Conservation (phyloP, 2,888 invertebrate genomes). For the Sesia bembeciformis region DNA sequence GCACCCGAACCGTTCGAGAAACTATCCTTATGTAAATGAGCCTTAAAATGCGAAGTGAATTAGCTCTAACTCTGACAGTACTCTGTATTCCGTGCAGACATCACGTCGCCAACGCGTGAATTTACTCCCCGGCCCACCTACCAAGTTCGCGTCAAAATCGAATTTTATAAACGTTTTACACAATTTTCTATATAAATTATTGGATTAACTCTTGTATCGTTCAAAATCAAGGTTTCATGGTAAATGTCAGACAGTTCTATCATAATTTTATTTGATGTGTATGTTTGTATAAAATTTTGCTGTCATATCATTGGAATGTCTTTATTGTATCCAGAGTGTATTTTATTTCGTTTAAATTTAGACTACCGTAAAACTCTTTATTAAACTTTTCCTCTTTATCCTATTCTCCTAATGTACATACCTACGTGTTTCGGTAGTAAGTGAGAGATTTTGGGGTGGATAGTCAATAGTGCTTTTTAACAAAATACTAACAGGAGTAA, state of each 20-base stretch:
- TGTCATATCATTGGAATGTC: too few species aligned
- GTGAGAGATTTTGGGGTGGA: too few species aligned
- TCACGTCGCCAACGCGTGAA: conserved; percentile 33
- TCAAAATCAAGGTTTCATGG: conserved; percentile 12
- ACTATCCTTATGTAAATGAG: background rate
- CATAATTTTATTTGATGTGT: conserved; percentile 27
- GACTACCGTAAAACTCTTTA: too few species aligned
- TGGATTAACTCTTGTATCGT: background rate
- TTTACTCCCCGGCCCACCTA: conserved; percentile 12
- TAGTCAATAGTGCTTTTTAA: too few species aligned
- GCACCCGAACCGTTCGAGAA: background rate
- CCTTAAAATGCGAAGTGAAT: too few species aligned
- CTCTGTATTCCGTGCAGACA: conserved; percentile 28
- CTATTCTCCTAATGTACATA: too few species aligned
- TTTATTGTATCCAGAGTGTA: too few species aligned
- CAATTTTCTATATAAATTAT: background rate
- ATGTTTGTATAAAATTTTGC: too few species aligned
- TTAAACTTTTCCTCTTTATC: too few species aligned
- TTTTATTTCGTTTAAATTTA: too few species aligned
- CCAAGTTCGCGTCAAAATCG: background rate
- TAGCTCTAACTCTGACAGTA: conserved; percentile 10
- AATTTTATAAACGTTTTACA: background rate
- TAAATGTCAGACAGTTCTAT: conserved; percentile 20
- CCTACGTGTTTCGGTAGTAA: too few species aligned
- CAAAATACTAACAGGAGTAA: too few species aligned